These are phyloP conservation scores for Cloeon dipterum DNA, from an alignment of 2,888 invertebrate genomes.

Conservation along the genomic window DNA sequence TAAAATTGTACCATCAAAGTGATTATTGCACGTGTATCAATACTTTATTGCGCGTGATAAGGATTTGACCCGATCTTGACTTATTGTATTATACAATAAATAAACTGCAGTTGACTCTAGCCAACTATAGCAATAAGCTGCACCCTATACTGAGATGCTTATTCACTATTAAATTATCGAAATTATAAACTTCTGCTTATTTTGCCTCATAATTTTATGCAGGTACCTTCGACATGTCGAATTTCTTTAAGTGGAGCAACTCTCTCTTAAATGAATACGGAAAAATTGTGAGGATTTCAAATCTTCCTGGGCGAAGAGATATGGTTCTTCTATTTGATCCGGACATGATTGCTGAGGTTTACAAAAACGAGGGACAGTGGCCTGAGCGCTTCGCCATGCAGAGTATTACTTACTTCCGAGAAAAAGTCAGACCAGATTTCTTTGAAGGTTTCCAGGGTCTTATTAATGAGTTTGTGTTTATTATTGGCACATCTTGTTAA, in stretches of 20 bases:
- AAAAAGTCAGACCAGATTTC: slow-evolving; percentile 12
- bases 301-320: slow-evolving; percentile 3
- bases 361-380: slow-evolving; percentile 17
- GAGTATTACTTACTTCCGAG: slow-evolving; percentile 18
- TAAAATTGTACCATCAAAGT: no score
- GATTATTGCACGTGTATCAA: no score
- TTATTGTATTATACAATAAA: no score
- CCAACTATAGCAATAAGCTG: no score
- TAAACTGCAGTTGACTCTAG: no score
- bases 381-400: slow-evolving; percentile 20
- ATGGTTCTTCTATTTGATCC: slow-evolving; percentile 6
- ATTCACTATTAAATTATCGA: no score
- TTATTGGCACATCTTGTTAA: neutral
- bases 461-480: slow-evolving; percentile 13
- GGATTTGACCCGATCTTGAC: no score
- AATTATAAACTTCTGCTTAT: no score
- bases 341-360: slow-evolving; percentile 10
- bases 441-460: slow-evolving; percentile 16
- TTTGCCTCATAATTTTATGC: no score
- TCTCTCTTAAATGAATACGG: slow-evolving; percentile 4
- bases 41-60: no score
- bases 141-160: no score
- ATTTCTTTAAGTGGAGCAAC: neutral
- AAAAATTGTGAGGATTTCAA: slow-evolving; percentile 2
- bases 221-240: neutral